Base-by-base conservation (phyloP, 2,888 invertebrate genomes). In the Andrena bucephala region DNA sequence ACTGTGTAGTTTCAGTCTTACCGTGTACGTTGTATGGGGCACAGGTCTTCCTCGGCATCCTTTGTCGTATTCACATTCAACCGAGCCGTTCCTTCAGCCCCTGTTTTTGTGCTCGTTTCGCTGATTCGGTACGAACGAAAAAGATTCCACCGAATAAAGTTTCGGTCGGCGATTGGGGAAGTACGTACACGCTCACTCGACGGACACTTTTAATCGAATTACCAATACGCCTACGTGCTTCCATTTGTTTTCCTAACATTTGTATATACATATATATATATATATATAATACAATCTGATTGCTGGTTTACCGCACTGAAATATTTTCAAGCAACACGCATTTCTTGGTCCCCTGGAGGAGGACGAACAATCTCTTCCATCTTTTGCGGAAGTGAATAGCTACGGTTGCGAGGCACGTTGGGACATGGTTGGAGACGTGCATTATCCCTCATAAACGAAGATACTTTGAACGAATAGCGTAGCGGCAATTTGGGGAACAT, bases 1-100 rank as follows among this genome's bases (percentile, higher is more conserved):
- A 90, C 89, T 83, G 89, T 84, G 83, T 89, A 86, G 89, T 85
- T 90, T 90, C 90, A 91, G 91, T 91, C 90, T 89, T 84, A 87
- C 85, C 87, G 89, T 85, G 89, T 86, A 85, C 90, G 90, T 89
- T 90, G 89, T 77, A 76, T 84, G 77, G 82, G 82, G 81, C 75
- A 71, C 83, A 85, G 79, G 81, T 87, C 77, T 78, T 83, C 74
- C 59, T 67, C 76, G 84, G 84, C 76, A 83, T 73, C 75, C 83
- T 87, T 86, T 87, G 83, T 78, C 78, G 81, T 62, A 75, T 79
- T 83, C 81, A 74, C 83, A 70, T 73, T 75, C 68, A 71, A 62
- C 62, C 82, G 77, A 60, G 66, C 73, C 73, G 82, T 77, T 68
- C 66, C 73, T 74, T 54, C 83, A 62, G 82, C 63, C 83, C 52